Base-by-base conservation (phyloP, 1,140 invertebrate genomes). In the Bradynema listronoti region DNA sequence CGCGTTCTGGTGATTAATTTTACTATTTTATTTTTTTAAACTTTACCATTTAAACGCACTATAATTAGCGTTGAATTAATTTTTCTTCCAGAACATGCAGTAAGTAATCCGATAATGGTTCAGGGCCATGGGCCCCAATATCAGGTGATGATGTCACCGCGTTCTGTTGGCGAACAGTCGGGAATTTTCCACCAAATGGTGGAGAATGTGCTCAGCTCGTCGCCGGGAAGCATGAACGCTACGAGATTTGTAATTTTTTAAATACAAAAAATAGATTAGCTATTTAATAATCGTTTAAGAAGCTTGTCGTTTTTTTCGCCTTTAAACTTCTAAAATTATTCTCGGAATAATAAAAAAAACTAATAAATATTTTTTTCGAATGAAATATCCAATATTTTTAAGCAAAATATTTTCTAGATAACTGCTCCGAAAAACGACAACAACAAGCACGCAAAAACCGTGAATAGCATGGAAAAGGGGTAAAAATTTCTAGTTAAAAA, bases 41-140 rank as follows among this genome's bases (percentile, higher is more conserved):
- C 22, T 22, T 3, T 43, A 27, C 27, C 42, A 9, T 11, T 19
- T 39, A 39, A 11, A 11, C 19, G 36, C 19, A 11, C 36, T 11
- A 39, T 11, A 11, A 39, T 39, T 11, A 39, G 36, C 19, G 11
- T 11, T 39, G 36, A 19, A 39, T 58, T 1, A 19, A 58, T 16
- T 33, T 32, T 60, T 49, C 27, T 71, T 75, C 42, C 34, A 73
- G 71, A 74, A 36, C 69, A 73, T 68, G 73, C 71, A 5, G 71
- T 77, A 4, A 68, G 53, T 22, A 68, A 74, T 30, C 71, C 71
- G 22, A 73, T 73, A 33, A 73, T 62, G 55, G 72, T 73, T 24
- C 59, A 52, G 27, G 49, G 19, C 25, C 32, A 33, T 9, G 54
- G 39, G 9, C 63, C 62, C n/a, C 69, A 60, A 2, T 34, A 34